These are phyloP conservation scores for Omphaloscelis lunosa DNA, from an alignment of 2,888 invertebrate species.

Conservation along the genomic window DNA sequence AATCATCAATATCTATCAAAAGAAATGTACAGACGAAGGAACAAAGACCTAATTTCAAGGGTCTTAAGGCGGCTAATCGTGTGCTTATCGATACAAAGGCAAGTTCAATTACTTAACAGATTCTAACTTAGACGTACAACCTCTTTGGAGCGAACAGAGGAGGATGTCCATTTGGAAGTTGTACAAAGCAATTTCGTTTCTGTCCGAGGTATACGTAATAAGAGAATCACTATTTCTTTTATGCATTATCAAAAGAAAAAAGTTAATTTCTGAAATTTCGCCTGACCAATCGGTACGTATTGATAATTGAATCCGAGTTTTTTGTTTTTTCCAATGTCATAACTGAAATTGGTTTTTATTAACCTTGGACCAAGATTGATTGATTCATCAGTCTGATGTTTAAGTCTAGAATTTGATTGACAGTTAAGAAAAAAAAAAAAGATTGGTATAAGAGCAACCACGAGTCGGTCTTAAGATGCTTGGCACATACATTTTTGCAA, in stretches of 20 bases:
- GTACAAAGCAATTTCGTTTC: slow-evolving; percentile 68
- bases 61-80: slow-evolving; percentile 61
- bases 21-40: slow-evolving; percentile 36
- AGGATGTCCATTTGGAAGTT: slow-evolving; percentile 72
- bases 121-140: slow-evolving; percentile 66
- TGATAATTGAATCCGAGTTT: slow-evolving; percentile 21
- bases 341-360: slow-evolving; percentile 28
- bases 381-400: slow-evolving; percentile 1
- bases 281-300: slow-evolving; percentile 10
- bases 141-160: slow-evolving; percentile 64
- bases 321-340: slow-evolving; percentile 24
- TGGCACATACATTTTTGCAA: background rate
- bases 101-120: slow-evolving; percentile 73
- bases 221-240: slow-evolving; percentile 58
- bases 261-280: slow-evolving; percentile 41
- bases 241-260: slow-evolving; percentile 48
- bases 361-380: slow-evolving; percentile 29
- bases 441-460: background rate
- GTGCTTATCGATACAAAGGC: slow-evolving; percentile 65
- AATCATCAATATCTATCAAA: slow-evolving; percentile 65
- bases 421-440: background rate
- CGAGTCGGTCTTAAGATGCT: background rate
- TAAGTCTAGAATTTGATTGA: slow-evolving; percentile 7
- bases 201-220: slow-evolving; percentile 57
- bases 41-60: slow-evolving; percentile 44